Evolutionary conservation across 2,888 invertebrate species (phyloP).

Genomic region (Ramazzottius varieornatus): DNA sequence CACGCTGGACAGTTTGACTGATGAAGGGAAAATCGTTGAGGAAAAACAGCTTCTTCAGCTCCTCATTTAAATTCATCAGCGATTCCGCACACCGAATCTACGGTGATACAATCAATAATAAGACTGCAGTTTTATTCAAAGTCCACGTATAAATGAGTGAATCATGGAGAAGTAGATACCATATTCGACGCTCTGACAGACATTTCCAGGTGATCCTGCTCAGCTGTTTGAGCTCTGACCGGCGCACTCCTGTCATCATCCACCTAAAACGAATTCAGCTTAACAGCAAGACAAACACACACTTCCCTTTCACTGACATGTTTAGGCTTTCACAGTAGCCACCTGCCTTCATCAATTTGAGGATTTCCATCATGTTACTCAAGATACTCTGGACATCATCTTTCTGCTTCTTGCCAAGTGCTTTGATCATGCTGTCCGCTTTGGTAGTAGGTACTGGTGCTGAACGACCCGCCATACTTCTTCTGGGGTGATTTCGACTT

Average conservation of each 20-base stretch:
- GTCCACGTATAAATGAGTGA: neutral
- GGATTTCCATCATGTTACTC: neutral
- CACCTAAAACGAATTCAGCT: neutral
- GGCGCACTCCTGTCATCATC: neutral
- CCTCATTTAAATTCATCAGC: neutral
- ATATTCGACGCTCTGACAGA: neutral
- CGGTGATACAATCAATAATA: neutral
- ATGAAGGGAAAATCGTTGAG: constrained; percentile 3
- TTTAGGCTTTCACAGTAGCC: neutral
- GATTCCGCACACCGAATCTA: neutral
- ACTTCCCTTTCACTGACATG: too few species aligned
- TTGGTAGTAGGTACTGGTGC: too few species aligned
- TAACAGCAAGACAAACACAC: too few species aligned
- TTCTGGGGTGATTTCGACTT: too few species aligned
- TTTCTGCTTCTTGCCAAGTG: neutral
- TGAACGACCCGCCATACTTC: too few species aligned
- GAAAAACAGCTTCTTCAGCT: neutral
- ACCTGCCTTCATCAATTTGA: neutral
- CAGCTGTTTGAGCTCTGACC: neutral
- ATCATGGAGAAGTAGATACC: neutral
- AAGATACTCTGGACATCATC: neutral
- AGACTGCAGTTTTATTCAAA: neutral
- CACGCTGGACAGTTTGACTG: neutral
- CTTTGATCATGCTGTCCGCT: neutral
- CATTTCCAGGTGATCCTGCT: neutral